Conservation (phyloP, 2,888 invertebrate genomes). For the Gasteruption jaculator region DNA sequence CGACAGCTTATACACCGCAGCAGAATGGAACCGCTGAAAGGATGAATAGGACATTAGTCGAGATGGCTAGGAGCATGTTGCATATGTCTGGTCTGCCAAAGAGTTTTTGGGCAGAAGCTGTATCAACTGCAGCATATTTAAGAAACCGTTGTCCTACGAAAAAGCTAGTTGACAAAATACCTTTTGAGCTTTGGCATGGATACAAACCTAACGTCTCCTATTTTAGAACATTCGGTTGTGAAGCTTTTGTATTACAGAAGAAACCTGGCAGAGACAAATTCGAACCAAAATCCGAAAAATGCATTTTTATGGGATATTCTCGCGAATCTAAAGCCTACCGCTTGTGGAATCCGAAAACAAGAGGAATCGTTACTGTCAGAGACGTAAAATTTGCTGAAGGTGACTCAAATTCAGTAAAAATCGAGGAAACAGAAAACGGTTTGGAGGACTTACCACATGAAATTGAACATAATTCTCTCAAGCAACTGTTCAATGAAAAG, state of each 20-base stretch:
- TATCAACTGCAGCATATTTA: not conserved
- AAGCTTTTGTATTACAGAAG: slow-evolving; percentile 11
- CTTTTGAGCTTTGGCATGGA: not conserved
- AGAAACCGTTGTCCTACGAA: slow-evolving; percentile 5
- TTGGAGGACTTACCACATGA: too few species aligned
- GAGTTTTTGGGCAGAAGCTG: slow-evolving; percentile 6
- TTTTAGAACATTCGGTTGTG: slow-evolving; percentile 9
- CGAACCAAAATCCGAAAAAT: slow-evolving; percentile 11
- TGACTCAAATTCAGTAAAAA: too few species aligned
- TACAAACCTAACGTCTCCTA: not conserved
- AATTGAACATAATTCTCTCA: too few species aligned
- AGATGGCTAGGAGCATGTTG: slow-evolving; percentile 9
- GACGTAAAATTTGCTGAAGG: slow-evolving; percentile 19
- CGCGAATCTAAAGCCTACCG: slow-evolving; percentile 21
- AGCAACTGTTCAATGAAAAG: too few species aligned
- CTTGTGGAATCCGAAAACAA: slow-evolving; percentile 14
- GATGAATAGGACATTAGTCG: slow-evolving; percentile 8
- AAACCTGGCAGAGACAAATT: slow-evolving; percentile 13
- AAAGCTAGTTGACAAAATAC: not conserved
- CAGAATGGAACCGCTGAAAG: not conserved
- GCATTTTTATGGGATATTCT: slow-evolving; percentile 21
- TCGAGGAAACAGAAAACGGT: too few species aligned
- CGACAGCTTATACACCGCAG: not conserved
- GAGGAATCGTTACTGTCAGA: slow-evolving; percentile 16
- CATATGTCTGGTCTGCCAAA: slow-evolving; percentile 1